Conservation (phyloP, 2,888 invertebrate genomes). For the Tricholauxania praeusta region DNA sequence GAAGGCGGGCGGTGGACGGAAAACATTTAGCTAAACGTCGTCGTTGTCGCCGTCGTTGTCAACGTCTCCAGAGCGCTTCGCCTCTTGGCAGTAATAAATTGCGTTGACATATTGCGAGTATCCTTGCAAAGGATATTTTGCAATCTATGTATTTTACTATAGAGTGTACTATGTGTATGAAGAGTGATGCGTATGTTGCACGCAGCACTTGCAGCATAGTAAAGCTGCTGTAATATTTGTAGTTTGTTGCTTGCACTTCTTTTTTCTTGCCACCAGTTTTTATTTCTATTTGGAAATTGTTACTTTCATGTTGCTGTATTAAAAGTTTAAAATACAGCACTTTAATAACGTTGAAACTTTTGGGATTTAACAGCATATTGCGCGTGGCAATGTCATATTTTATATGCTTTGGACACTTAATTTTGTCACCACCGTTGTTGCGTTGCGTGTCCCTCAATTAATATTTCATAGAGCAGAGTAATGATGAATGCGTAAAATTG, state of each 20-base stretch:
- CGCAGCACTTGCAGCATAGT: background rate
- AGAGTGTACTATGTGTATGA: background rate
- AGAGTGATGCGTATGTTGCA: slow-evolving; percentile 10
- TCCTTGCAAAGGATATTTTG: slow-evolving; percentile 15
- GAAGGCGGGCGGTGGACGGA: too few species aligned
- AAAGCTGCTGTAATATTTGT: background rate
- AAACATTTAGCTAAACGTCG: too few species aligned
- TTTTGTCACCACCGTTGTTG: too few species aligned
- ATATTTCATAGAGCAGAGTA: too few species aligned
- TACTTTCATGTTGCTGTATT: background rate
- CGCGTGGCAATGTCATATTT: slow-evolving; percentile 20
- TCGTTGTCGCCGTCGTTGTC: too few species aligned
- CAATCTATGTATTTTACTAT: background rate
- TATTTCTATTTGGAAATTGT: background rate
- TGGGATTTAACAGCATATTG: slow-evolving; percentile 2
- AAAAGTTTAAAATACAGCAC: slow-evolving; percentile 17
- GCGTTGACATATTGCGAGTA: slow-evolving; percentile 20
- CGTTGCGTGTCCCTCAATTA: too few species aligned
- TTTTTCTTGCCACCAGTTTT: background rate
- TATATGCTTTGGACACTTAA: background rate
- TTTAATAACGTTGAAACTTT: slow-evolving; percentile 2
- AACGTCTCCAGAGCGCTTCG: too few species aligned
- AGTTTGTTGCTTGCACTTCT: background rate
- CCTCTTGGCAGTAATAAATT: slow-evolving; percentile 34
- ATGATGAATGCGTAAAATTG: too few species aligned